A percentile compares a stretch with the other conserved stretches of the same genome.
Evolutionary conservation across 2,888 invertebrate species (phyloP).

Genomic region (Sphaerophoria rueppellii): DNA sequence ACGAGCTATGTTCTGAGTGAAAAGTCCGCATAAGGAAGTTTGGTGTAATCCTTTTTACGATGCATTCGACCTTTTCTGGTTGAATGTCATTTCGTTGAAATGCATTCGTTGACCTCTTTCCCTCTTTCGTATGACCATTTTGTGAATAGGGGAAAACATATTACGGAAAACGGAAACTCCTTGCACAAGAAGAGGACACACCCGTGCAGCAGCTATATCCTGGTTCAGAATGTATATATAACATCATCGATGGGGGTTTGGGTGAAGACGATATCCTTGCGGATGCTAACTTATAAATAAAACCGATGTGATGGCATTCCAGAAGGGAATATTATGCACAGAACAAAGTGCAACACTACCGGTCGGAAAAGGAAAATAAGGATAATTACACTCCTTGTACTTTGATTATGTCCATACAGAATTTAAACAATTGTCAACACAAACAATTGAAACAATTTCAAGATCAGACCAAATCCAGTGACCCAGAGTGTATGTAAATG

Average conservation of each 20-base stretch:
- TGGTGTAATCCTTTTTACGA: slow-evolving; percentile 48
- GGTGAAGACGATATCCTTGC: slow-evolving; percentile 43
- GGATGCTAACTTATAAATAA: slow-evolving; percentile 31
- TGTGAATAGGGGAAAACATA: slow-evolving; percentile 22
- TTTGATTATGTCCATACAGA: not conserved
- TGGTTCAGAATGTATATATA: slow-evolving; percentile 47
- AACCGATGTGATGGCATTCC: slow-evolving; percentile 16
- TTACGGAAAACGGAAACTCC: slow-evolving; percentile 14
- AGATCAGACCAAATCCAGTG: not conserved
- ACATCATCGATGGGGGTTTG: slow-evolving; percentile 16
- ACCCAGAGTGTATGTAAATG: not conserved
- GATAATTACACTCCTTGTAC: not conserved
- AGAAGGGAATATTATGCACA: slow-evolving; percentile 26
- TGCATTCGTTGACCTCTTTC: slow-evolving; percentile 67
- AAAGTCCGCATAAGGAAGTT: slow-evolving; percentile 54
- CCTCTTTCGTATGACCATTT: slow-evolving; percentile 18
- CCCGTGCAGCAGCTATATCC: slow-evolving; percentile 43
- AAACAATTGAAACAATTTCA: not conserved
- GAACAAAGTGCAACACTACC: slow-evolving; percentile 27
- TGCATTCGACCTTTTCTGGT: slow-evolving; percentile 61
- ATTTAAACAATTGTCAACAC: not conserved
- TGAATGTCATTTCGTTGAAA: slow-evolving; percentile 64
- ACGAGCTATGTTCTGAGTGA: not conserved
- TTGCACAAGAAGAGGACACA: not conserved
- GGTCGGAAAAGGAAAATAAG: slow-evolving; percentile 3